Conservation (phyloP, 2,113 vertebrate genomes). For the Perognathus longimembris region DNA sequence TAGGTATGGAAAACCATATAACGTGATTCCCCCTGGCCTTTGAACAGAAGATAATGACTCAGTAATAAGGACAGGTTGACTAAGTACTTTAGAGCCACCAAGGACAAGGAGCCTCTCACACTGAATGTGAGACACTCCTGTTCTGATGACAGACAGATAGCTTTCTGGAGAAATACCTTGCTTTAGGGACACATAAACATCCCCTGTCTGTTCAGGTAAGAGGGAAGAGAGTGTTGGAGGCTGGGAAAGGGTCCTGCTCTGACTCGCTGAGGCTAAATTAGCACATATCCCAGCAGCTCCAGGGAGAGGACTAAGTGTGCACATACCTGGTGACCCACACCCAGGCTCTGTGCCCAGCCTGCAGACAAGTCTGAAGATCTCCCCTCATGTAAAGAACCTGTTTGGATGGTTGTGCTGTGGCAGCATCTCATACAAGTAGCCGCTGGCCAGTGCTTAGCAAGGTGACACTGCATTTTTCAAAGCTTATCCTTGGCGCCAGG, state of each 20-base stretch:
- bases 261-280: background rate
- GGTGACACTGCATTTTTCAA: constrained; percentile 53
- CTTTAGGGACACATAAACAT: background rate
- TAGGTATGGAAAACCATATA: background rate
- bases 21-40: background rate
- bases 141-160: background rate
- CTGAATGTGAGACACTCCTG: background rate
- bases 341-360: background rate
- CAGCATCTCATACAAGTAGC: background rate
- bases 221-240: background rate
- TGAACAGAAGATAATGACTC: background rate
- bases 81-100: background rate
- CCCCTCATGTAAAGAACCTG: constrained; percentile 45
- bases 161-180: background rate
- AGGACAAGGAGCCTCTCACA: background rate
- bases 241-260: background rate
- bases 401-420: constrained; percentile 28
- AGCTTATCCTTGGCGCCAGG: background rate
- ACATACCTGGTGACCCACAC: background rate
- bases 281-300: background rate
- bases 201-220: background rate
- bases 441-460: constrained; percentile 25
- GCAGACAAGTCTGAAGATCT: background rate
- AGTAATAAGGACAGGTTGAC: background rate
- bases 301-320: background rate